Evolutionary conservation across 2,797 vertebrate genomes (phyloP).

Genomic region (Thripadectes ignobilis): DNA sequence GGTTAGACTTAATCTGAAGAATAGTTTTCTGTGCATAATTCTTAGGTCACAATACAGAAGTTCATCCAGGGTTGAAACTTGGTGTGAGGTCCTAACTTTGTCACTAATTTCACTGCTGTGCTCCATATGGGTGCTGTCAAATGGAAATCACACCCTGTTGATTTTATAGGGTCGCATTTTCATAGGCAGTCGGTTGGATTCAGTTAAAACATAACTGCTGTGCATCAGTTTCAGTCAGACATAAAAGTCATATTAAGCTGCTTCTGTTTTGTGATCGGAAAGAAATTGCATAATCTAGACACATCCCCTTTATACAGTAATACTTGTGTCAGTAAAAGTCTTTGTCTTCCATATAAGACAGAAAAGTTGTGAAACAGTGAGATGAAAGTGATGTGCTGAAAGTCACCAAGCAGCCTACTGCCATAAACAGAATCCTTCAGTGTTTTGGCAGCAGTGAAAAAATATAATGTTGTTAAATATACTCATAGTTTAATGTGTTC

Average conservation of each 20-base stretch:
- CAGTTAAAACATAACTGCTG: background rate
- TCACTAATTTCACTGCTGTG: background rate
- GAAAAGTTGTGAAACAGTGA: background rate
- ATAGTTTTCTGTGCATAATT: background rate
- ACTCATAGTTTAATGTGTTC: background rate
- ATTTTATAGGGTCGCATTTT: conserved; percentile 1
- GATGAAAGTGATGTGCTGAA: background rate
- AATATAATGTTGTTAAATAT: background rate
- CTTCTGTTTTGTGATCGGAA: background rate
- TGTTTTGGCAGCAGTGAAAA: background rate
- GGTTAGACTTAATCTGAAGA: background rate
- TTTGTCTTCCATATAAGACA: background rate
- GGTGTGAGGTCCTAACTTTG: background rate
- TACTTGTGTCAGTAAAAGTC: background rate
- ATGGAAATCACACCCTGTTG: background rate
- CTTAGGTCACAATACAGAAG: background rate
- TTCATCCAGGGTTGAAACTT: background rate
- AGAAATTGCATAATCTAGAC: background rate
- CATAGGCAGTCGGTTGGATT: background rate
- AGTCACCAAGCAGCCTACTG: background rate
- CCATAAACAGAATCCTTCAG: background rate
- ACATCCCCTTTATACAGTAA: background rate
- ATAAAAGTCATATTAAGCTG: background rate
- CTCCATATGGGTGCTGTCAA: background rate
- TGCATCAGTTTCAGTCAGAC: background rate